Evolutionary conservation across 2,113 vertebrate species (phyloP).

Genomic region (Channa argus): DNA sequence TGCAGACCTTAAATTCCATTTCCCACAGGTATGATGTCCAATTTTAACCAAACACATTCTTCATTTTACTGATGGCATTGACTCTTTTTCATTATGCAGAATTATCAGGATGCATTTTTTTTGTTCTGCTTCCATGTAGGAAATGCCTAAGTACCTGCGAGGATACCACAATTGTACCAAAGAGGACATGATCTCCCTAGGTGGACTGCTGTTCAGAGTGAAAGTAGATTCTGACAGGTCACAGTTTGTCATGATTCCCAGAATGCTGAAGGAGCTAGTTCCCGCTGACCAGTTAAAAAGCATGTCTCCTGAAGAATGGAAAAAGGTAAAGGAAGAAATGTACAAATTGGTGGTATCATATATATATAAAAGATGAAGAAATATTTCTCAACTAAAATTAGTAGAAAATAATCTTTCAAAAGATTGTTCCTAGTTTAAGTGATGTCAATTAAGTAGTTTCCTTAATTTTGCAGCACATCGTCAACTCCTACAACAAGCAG

Average conservation of each 20-base stretch:
- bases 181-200: slow-evolving; percentile 88
- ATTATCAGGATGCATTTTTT: background rate
- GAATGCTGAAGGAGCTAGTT: slow-evolving; percentile 88
- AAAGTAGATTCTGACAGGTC: slow-evolving; percentile 83
- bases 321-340: slow-evolving; percentile 84
- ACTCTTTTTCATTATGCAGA: background rate
- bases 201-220: slow-evolving; percentile 89
- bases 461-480: slow-evolving; percentile 80
- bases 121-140: slow-evolving; percentile 78
- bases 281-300: slow-evolving; percentile 86
- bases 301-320: slow-evolving; percentile 91
- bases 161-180: slow-evolving; percentile 89
- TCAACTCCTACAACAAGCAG: slow-evolving; percentile 84
- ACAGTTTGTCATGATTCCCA: slow-evolving; percentile 87
- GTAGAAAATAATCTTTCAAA: background rate
- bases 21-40: slow-evolving; percentile 86
- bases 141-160: slow-evolving; percentile 90
- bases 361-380: too few species aligned
- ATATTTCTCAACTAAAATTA: too few species aligned
- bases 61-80: background rate
- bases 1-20: slow-evolving; percentile 92
- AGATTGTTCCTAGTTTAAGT: background rate
- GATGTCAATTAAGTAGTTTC: background rate
- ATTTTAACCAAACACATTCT: background rate
- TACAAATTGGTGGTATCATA: background rate